Conservation (phyloP, 2,797 vertebrate genomes). For the Molossus molossus region DNA sequence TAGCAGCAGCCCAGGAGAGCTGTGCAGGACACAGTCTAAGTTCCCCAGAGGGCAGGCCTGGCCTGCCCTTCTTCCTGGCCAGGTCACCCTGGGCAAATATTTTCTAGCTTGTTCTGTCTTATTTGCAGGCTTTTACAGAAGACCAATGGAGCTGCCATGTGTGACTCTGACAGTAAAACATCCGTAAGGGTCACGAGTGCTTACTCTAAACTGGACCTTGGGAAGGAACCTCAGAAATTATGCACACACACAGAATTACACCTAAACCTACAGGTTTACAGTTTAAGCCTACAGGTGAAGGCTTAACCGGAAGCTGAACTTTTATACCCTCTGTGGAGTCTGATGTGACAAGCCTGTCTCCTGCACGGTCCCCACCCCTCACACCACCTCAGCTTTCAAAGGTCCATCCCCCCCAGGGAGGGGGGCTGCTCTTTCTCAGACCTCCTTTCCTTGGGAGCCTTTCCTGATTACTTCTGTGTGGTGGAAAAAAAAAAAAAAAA, state of each 20-base stretch:
- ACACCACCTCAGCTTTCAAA: background rate
- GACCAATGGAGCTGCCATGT: background rate
- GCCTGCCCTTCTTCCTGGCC: background rate
- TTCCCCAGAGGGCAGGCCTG: background rate
- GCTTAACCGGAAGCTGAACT: background rate
- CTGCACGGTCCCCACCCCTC: background rate
- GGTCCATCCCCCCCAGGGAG: background rate
- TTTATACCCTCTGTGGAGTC: background rate
- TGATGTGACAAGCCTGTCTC: background rate
- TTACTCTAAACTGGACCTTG: background rate
- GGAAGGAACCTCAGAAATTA: conserved; percentile 7
- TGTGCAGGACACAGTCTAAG: background rate
- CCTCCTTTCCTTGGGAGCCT: background rate
- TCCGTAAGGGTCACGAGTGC: background rate
- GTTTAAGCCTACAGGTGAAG: no score
- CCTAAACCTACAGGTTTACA: background rate
- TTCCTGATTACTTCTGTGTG: background rate
- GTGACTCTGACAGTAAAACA: background rate
- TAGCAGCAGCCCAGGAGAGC: background rate
- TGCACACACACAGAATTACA: background rate
- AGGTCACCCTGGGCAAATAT: background rate
- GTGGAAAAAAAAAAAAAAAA: background rate
- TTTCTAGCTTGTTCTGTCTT: background rate
- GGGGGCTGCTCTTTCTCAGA: background rate
- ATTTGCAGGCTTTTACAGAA: conserved; percentile 25